These are phyloP conservation scores for Lycocorax pyrrhopterus DNA, from an alignment of 2,113 vertebrate species.

Conservation along the genomic window DNA sequence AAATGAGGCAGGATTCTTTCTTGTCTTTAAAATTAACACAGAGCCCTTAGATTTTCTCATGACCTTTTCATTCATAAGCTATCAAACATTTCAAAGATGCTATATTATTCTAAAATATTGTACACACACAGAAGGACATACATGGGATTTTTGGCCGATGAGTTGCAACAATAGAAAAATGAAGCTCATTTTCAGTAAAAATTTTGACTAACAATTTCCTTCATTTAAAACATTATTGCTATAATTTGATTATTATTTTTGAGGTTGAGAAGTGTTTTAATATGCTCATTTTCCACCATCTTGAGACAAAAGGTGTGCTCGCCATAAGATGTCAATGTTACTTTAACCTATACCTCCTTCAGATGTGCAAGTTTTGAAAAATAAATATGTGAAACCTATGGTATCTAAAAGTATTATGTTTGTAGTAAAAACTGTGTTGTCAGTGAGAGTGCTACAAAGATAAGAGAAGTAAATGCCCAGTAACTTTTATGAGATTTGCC, in stretches of 20 bases:
- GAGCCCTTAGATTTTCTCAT: neutral
- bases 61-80: neutral
- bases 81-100: neutral
- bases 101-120: neutral
- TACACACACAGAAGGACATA: neutral
- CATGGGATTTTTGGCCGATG: neutral
- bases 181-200: neutral
- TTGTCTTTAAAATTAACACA: neutral
- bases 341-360: neutral
- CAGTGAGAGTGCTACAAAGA: neutral
- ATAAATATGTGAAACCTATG: neutral
- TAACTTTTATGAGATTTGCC: neutral
- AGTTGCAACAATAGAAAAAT: neutral
- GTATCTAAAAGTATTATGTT: neutral
- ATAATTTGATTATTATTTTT: neutral
- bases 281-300: neutral
- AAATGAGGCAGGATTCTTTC: neutral
- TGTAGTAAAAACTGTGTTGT: neutral
- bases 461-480: neutral
- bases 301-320: neutral
- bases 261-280: neutral
- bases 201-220: neutral
- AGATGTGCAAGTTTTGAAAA: conserved; percentile 7
- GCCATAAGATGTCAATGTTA: neutral
- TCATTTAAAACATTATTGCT: neutral